These are phyloP conservation scores for Stomatorhinus walkeri DNA, from an alignment of 2,797 vertebrate species.

Conservation along the genomic window DNA sequence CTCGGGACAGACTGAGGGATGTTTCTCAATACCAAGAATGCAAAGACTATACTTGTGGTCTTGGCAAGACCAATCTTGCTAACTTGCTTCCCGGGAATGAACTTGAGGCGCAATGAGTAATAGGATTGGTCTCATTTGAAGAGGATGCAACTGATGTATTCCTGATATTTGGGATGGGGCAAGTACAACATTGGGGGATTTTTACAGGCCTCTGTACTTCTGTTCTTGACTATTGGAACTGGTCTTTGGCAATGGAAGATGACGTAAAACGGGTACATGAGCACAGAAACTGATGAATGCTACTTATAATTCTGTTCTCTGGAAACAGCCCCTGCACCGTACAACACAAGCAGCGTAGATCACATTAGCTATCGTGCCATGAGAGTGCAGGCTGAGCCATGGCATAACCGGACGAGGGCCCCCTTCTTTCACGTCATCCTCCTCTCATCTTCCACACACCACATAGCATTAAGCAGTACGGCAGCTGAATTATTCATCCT, in stretches of 20 bases:
- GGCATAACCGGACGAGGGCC: neutral
- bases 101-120: neutral
- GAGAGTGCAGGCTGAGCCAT: conserved; percentile 21
- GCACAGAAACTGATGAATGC: conserved; percentile 12
- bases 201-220: neutral
- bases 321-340: conserved; percentile 41
- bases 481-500: conserved; percentile 20
- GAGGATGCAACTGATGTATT: neutral
- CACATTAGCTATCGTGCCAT: conserved; percentile 54
- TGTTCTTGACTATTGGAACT: neutral
- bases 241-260: neutral
- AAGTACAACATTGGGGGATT: neutral
- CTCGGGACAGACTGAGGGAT: neutral
- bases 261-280: neutral
- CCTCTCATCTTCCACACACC: neutral
- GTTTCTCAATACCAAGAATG: neutral
- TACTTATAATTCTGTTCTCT: conserved; percentile 25
- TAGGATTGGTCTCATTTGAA: neutral
- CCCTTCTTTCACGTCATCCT: neutral
- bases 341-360: conserved; percentile 46
- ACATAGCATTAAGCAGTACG: conserved; percentile 21
- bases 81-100: neutral
- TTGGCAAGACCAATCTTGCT: neutral
- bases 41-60: neutral
- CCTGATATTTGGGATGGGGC: neutral